Base-by-base conservation (phyloP, 2,797 vertebrate species). In the Sciurus vulgaris region DNA sequence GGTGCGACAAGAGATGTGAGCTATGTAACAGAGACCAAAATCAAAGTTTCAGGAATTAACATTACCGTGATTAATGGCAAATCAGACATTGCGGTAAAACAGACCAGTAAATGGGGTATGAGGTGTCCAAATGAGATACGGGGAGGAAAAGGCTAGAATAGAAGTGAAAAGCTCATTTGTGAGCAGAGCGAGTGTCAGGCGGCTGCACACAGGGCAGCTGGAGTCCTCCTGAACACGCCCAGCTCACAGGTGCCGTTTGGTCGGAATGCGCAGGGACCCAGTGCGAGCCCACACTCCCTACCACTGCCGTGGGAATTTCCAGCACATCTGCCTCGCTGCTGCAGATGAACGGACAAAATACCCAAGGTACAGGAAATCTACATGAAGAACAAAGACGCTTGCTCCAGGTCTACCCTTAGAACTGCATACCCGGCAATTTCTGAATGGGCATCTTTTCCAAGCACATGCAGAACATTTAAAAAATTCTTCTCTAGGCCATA, bases 131-230 rank as follows among this genome's bases (percentile, higher is more conserved):
- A 35, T 10, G 54, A 51, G 13, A 56, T 1, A 5, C 22, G 8
- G 56, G 22, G 38, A 72, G 73, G 63, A 24, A 38, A 22, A 63
- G 63, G 41, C 30, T 1, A 26, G 47, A 61, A 56, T n/a, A 59
- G 13, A 44, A 2, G 33, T 20, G 2, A n/a, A 11, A 0, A 8
- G 63, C 17, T 7, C 9, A 33, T 61, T 5, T 7, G 9, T 30
- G 79, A 44, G 18, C 79, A 47, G 2, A 18, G 38, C 10, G 20
- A 30, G 20, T 12, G 30, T 33, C 26, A 63, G 17, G 17, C 1
- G 10, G 22, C 51, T 41, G 7, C 24, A 28, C 74, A 8, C 4
- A 9, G 26, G 33, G 41, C 15, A 1, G 17, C 15, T 11, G 33
- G 44, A 35, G 33, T 30, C 33, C 44, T 85, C 24, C 4, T 49